These are phyloP conservation scores for Mirza zaza DNA, from an alignment of 2,113 vertebrate species.

Conservation along the genomic window DNA sequence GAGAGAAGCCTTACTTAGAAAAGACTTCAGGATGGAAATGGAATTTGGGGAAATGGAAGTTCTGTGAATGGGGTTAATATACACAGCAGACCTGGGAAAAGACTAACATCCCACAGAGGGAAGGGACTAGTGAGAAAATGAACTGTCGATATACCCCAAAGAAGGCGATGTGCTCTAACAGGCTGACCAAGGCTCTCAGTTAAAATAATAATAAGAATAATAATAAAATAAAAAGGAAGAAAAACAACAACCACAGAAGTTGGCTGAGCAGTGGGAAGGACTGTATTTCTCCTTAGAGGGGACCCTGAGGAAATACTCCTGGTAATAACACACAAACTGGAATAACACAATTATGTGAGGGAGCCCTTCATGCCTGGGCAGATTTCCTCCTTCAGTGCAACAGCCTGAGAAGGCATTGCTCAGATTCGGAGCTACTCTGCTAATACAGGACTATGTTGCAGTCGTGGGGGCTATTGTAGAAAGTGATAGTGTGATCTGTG, in stretches of 20 bases:
- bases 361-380: neutral
- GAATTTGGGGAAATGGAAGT: neutral
- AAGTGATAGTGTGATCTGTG: too few relatives aligned
- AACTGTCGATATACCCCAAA: too few relatives aligned
- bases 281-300: neutral
- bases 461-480: neutral
- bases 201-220: neutral
- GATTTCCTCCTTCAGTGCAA: neutral
- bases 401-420: neutral
- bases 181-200: neutral
- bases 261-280: too few relatives aligned
- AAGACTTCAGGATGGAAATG: neutral
- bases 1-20: neutral
- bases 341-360: too few relatives aligned
- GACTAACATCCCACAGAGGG: neutral
- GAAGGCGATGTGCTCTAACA: rapidly evolving
- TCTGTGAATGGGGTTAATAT: neutral
- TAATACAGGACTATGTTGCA: too few relatives aligned
- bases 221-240: rapidly evolving
- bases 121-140: too few relatives aligned
- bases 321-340: too few relatives aligned
- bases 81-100: neutral
- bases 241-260: neutral
- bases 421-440: neutral
- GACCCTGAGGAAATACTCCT: neutral